Evolutionary conservation across 2,113 vertebrate genomes (phyloP).

Genomic region (Furnarius figulus): DNA sequence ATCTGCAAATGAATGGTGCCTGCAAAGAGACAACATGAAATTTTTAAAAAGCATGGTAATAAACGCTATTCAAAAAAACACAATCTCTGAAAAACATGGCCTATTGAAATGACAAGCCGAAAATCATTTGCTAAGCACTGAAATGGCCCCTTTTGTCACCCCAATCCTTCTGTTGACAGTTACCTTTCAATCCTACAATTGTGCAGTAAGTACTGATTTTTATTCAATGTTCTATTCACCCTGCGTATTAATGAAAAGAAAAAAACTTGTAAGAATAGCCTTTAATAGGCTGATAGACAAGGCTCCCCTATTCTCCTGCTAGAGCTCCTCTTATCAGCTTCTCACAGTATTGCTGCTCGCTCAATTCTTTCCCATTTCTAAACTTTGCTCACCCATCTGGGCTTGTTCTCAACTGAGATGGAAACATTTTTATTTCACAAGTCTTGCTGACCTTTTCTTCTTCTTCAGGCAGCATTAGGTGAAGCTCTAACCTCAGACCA

Average conservation of each 20-base stretch:
- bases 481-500: not conserved
- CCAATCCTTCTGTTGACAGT: slow-evolving; percentile 88
- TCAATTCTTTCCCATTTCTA: slow-evolving; percentile 68
- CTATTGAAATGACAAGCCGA: slow-evolving; percentile 82
- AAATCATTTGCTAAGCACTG: slow-evolving; percentile 83
- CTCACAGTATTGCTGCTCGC: slow-evolving; percentile 75
- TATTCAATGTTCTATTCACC: slow-evolving; percentile 86
- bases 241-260: slow-evolving; percentile 83
- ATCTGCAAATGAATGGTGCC: slow-evolving; percentile 67
- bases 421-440: slow-evolving; percentile 40
- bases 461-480: not conserved
- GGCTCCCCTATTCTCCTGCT: slow-evolving; percentile 79
- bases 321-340: slow-evolving; percentile 84
- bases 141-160: slow-evolving; percentile 80
- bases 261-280: slow-evolving; percentile 84
- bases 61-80: slow-evolving; percentile 83
- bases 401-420: slow-evolving; percentile 11
- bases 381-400: slow-evolving; percentile 37
- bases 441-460: slow-evolving; percentile 40
- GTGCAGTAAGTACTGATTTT: slow-evolving; percentile 86
- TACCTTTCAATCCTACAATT: slow-evolving; percentile 94
- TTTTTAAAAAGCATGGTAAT: slow-evolving; percentile 79
- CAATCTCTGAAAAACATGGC: slow-evolving; percentile 88
- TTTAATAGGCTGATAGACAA: slow-evolving; percentile 88
- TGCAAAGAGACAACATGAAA: slow-evolving; percentile 68